Evolutionary conservation across 1,140 invertebrate genomes (phyloP).

Genomic region (Leptopilina clavipes): DNA sequence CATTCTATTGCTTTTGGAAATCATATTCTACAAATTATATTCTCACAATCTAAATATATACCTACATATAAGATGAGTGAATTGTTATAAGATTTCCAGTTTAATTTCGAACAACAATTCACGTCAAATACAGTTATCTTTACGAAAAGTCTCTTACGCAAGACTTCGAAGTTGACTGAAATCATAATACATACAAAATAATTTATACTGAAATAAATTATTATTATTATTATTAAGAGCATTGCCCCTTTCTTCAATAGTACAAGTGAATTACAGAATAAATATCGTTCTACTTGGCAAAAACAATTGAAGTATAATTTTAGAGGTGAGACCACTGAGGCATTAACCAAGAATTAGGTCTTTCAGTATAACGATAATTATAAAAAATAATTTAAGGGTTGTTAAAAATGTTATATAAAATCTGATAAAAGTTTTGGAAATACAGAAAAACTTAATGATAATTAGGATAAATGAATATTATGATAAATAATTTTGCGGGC

Average conservation of each 20-base stretch:
- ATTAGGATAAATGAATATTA: too few species aligned
- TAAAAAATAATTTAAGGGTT: background rate
- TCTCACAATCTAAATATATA: too few species aligned
- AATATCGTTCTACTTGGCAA: conserved; percentile 31
- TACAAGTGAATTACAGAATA: background rate
- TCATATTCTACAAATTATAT: background rate
- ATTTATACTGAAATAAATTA: background rate
- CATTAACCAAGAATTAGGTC: conserved; percentile 18
- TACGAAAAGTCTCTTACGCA: background rate
- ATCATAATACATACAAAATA: background rate
- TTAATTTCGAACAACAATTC: too few species aligned
- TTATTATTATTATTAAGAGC: conserved; percentile 1
- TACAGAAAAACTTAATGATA: too few species aligned
- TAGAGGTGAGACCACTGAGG: conserved; percentile 23
- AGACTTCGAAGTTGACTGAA: background rate
- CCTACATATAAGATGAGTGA: too few species aligned
- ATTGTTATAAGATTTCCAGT: too few species aligned
- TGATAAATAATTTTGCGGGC: too few species aligned
- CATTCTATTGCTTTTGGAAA: too few species aligned
- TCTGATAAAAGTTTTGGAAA: too few species aligned
- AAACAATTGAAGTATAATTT: conserved; percentile 30
- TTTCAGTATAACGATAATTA: background rate
- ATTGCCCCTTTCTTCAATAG: background rate
- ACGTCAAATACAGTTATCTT: background rate
- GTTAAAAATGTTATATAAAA: too few species aligned